Evolutionary conservation across 2,113 vertebrate species (phyloP), one percentile per base, ranked within the genome.

Genomic region (Ardeotis arabs): DNA sequence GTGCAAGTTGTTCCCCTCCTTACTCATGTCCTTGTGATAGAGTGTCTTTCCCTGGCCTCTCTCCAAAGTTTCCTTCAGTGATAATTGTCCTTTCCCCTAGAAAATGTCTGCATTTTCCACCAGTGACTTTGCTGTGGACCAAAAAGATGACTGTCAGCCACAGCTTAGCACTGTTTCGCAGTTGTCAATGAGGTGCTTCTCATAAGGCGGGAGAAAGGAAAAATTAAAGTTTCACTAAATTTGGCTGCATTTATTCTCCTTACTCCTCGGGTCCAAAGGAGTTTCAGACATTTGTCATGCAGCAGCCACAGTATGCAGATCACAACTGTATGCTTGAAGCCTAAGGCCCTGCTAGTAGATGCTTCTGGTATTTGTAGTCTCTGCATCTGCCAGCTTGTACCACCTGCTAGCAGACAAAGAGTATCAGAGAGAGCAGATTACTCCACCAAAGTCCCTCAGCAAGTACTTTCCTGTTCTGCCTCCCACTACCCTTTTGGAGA

Each of bases 241-340:
- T 22, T 44, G 18, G 3, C 53, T 73, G 7, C n/a, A 35, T 76
- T 72, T 76, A 20, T 55, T 70, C 47, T 63, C 39, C 41, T 58
- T 44, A 39, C 19, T 92, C 28, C 8, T 55, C 0, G 3, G 27
- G 13, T 23, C 47, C 31, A 59, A 87, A 87, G 11, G 19, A 37
- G 2, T 28, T 67, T 58, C 70, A 72, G 58, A 39, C 4, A 2
- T 47, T 47, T 79, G 33, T 58, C 31, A 5, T 7, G 22, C 16
- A 45, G 29, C 7, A 67, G 41, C 14, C 31, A 66, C 29, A 55
- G 37, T 7, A 28, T 28, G 83, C 39, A 41, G 49, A 80, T 18
- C 23, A 37, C 9, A 72, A 9, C 21, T 0, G 0, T 7, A 12
- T 3, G 41, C 17, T 59, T 0, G 0, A 62, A 53, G 29, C 19